Evolutionary conservation across 2,113 vertebrate species (phyloP), one percentile per base, ranked within the genome.

Genomic region (Perognathus longimembris): DNA sequence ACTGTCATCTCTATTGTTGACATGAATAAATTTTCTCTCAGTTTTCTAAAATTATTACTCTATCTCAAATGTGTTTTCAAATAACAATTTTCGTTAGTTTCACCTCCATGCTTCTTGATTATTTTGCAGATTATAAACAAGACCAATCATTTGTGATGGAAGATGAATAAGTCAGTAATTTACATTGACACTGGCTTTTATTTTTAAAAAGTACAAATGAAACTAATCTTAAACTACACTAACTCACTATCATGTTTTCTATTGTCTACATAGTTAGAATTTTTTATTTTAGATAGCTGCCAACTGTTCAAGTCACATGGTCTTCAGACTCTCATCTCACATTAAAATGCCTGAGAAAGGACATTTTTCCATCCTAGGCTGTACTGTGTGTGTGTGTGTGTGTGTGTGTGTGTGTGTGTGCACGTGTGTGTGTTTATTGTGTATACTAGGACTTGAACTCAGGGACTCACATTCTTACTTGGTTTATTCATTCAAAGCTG

Each of bases 181-280:
- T 90, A 54, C 42, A 78, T 75, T 40, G 71, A 79, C 1, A 42
- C 21, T 59, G 9, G 6, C 22, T 92, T 76, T 82, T 42, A 36
- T 88, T 82, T 88, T 82, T 90, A 4, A 36, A 91, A 90, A 76
- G 34, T 69, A 38, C 34, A 70, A 81, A 70, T 77, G 93, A 92
- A 92, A 86, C 40, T 77, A 1, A 89, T 75, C 22, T 73, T 38
- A 32, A 77, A 74, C 26, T 69, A 71, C 18, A 34, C 12, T 75
- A 30, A 59, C 26, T 82, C 59, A 74, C 7, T 64, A 14, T 9
- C 67, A 32, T 18, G 5, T 61, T 91, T 94, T 89, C 7, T 74
- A 20, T 45, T 54, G 24, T 9, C 10, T 21, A 34, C 12, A 28
- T 14, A 88, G 57, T 87, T 76, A 73, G 2, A 89, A 63, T 21